A percentile compares a stretch with the other conserved stretches of the same genome.
Evolutionary conservation across 1,140 invertebrate genomes (phyloP).

Genomic region (Aphelenchoides fujianensis): DNA sequence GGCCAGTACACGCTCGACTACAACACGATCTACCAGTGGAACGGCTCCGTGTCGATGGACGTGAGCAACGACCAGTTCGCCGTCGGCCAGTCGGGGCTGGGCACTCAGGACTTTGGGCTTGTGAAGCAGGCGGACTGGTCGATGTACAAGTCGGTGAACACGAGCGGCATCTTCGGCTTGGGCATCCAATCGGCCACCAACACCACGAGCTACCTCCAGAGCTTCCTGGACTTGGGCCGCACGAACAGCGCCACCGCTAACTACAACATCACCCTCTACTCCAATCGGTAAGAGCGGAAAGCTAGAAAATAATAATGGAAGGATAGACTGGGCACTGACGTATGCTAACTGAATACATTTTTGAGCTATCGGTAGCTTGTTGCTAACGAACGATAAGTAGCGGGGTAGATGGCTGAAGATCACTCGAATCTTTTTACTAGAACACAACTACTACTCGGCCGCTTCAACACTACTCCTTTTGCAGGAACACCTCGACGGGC

Average conservation of each 20-base stretch:
- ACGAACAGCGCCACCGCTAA: background rate
- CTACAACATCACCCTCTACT: background rate
- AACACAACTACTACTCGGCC: no score
- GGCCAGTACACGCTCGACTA: conserved; percentile 4
- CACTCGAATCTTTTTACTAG: no score
- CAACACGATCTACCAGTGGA: background rate
- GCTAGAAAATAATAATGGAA: no score
- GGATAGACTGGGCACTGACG: no score
- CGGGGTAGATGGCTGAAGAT: no score
- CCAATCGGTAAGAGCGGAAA: conserved; percentile 1
- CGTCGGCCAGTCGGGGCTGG: background rate
- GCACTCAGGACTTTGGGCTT: conserved; percentile 8
- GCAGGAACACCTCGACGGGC: conserved; percentile 1
- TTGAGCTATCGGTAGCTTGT: no score
- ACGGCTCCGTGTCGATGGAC: background rate
- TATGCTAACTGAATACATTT: no score
- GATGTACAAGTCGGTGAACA: conserved; percentile 16
- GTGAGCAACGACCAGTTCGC: background rate
- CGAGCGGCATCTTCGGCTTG: conserved; percentile 7
- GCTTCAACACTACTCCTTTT: no score
- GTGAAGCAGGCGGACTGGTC: background rate
- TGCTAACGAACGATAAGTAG: no score
- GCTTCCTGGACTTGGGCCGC: background rate
- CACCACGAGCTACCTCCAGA: conserved; percentile 8
- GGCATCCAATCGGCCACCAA: background rate